Percentiles rank a stretch among this genome's conserved stretches.
These are phyloP conservation scores for Leucozona laternaria DNA, from an alignment of 2,888 invertebrate genomes.

Conservation along the genomic window DNA sequence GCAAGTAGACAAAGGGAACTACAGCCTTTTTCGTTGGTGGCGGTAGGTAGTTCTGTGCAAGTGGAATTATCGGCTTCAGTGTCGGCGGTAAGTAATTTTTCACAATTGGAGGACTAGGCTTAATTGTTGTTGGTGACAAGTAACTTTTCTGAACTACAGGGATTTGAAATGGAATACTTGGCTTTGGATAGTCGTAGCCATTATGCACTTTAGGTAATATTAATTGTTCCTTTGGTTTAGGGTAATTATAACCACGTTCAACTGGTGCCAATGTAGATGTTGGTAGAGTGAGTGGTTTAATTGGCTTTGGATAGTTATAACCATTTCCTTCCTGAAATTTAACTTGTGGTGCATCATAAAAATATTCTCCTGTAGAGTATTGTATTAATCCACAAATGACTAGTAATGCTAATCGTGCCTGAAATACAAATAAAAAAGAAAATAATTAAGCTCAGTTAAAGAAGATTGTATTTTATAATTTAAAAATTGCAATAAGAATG, in stretches of 20 bases:
- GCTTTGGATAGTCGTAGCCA: slow-evolving; percentile 10
- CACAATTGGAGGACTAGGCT: not conserved
- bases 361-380: slow-evolving; percentile 38
- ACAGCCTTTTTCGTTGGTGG: not conserved
- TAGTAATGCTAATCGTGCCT: slow-evolving; percentile 37
- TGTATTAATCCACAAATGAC: slow-evolving; percentile 15
- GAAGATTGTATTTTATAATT: too few relatives aligned
- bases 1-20: not conserved
- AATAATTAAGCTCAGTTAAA: too few relatives aligned
- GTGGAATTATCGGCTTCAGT: not conserved
- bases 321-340: slow-evolving; percentile 18
- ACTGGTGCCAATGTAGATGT: not conserved
- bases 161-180: not conserved
- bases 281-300: not conserved
- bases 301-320: slow-evolving; percentile 40
- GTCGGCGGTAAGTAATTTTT: not conserved
- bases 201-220: not conserved
- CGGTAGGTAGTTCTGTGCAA: not conserved
- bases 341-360: slow-evolving; percentile 33
- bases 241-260: slow-evolving; percentile 28
- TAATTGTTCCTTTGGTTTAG: slow-evolving; percentile 44
- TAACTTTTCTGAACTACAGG: not conserved
- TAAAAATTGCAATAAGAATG: too few relatives aligned
- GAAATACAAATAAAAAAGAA: too few relatives aligned
- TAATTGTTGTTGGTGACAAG: not conserved